Percentiles rank a stretch among this genome's conserved stretches.
phyloP scores from a whole-genome alignment of 1,140 invertebrate genomes.

The Melipona quadrifasciata region DNA sequence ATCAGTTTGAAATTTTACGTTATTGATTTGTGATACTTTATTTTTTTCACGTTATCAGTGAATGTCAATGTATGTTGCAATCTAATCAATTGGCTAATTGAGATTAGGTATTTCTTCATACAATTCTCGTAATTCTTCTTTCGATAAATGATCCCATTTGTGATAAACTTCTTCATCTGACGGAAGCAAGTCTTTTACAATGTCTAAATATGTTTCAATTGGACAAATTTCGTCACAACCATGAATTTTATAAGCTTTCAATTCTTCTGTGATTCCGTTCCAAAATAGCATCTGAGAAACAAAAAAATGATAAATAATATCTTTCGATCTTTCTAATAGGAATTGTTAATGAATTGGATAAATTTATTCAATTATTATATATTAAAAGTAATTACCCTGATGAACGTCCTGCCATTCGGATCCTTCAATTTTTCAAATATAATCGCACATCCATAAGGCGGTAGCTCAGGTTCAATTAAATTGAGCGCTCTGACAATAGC shows the following conservation, averaged over 20 bases:
- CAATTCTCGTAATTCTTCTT: constrained; percentile 27
- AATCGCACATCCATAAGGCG: constrained; percentile 81
- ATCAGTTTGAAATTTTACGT: not conserved
- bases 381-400: constrained; percentile 56
- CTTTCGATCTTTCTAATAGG: too few relatives aligned
- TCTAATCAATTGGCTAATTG: constrained; percentile 2
- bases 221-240: constrained; percentile 71
- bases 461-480: constrained; percentile 84
- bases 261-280: constrained; percentile 51
- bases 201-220: constrained; percentile 70
- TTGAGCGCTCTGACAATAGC: constrained; percentile 84
- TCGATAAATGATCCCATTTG: constrained; percentile 42
- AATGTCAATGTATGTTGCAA: not conserved
- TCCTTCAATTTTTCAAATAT: constrained; percentile 73
- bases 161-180: constrained; percentile 40
- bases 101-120: constrained; percentile 15
- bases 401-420: constrained; percentile 16
- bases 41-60: not conserved
- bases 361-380: not conserved
- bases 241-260: constrained; percentile 65
- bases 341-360: too few relatives aligned
- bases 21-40: not conserved
- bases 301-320: not conserved
- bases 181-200: constrained; percentile 67
- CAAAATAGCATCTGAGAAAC: constrained; percentile 44